These are phyloP conservation scores for Acrobasis repandana DNA, from an alignment of 2,888 invertebrate species.

Conservation along the genomic window DNA sequence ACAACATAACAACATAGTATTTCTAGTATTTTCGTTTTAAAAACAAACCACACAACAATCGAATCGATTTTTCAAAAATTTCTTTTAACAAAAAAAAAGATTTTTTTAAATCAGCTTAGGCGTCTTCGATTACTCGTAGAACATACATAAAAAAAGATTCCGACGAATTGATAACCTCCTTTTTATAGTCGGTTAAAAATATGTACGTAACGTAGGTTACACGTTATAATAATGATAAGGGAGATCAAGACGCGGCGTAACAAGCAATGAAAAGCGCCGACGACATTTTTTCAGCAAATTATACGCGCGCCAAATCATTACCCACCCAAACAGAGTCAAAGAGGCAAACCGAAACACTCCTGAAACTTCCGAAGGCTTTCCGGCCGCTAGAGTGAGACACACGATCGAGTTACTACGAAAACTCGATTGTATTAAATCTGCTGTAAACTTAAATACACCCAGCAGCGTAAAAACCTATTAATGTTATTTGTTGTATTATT, in stretches of 20 bases:
- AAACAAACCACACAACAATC: no score
- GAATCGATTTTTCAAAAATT: no score
- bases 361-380: conserved; percentile 75
- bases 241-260: conserved; percentile 52
- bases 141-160: no score
- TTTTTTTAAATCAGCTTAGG: no score
- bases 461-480: background rate
- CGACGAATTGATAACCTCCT: no score
- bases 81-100: no score
- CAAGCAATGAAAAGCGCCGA: conserved; percentile 51
- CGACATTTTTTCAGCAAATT: conserved; percentile 78
- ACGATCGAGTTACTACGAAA: conserved; percentile 49
- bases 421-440: conserved; percentile 41
- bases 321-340: conserved; percentile 80
- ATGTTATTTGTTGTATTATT: no score
- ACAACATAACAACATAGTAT: no score
- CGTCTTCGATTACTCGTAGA: no score
- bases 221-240: conserved; percentile 55
- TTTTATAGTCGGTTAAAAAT: no score
- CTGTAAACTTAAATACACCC: background rate
- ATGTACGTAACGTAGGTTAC: conserved; percentile 39
- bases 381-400: conserved; percentile 63
- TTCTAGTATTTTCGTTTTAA: no score
- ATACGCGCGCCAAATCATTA: conserved; percentile 78
- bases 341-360: conserved; percentile 80